These are phyloP conservation scores for Leptinotarsa tumamoca DNA, from an alignment of 2,888 invertebrate genomes.

Conservation along the genomic window DNA sequence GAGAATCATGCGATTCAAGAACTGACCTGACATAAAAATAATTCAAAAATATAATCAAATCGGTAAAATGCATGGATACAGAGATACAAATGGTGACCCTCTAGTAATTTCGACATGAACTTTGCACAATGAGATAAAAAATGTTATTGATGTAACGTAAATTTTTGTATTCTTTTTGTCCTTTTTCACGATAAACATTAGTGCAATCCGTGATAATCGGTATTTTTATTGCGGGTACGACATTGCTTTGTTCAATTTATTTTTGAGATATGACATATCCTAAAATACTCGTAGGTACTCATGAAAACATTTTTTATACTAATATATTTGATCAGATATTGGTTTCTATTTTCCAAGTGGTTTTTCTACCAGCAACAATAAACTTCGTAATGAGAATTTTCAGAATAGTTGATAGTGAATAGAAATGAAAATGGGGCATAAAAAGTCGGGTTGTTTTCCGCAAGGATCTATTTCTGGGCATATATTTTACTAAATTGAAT, in stretches of 20 bases:
- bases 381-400: too few relatives aligned
- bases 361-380: too few relatives aligned
- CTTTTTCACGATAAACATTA: slow-evolving; percentile 11
- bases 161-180: neutral
- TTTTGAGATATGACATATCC: neutral
- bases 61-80: slow-evolving; percentile 5
- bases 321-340: too few relatives aligned
- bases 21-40: slow-evolving; percentile 19
- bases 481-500: too few relatives aligned
- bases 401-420: too few relatives aligned
- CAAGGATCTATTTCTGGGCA: too few relatives aligned
- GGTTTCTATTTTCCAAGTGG: too few relatives aligned
- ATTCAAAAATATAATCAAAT: slow-evolving; percentile 7
- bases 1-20: neutral
- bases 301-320: too few relatives aligned
- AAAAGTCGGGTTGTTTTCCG: too few relatives aligned
- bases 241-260: neutral
- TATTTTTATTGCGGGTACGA: neutral
- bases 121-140: slow-evolving; percentile 12
- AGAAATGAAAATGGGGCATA: too few relatives aligned
- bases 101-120: slow-evolving; percentile 17
- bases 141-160: slow-evolving; percentile 3
- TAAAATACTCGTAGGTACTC: neutral
- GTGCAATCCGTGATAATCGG: neutral
- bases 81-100: slow-evolving; percentile 1